Evolutionary conservation across 2,113 vertebrate genomes (phyloP).

Genomic region (Sphaerodactylus townsendi): DNA sequence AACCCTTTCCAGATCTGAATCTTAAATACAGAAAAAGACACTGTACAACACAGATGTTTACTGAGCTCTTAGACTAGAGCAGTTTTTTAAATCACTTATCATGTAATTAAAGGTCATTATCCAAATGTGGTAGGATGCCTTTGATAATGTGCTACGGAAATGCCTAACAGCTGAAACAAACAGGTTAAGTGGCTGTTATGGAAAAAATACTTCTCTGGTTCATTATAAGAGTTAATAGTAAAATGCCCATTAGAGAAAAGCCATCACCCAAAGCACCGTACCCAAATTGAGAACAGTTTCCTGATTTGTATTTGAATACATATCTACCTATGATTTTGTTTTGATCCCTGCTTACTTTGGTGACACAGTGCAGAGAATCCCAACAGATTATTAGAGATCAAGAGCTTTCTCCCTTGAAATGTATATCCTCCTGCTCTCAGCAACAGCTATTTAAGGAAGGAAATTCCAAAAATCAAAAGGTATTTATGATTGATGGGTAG

Average conservation of each 20-base stretch:
- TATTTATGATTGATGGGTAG: not conserved
- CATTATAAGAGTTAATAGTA: not conserved
- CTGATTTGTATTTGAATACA: no score
- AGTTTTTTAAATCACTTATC: not conserved
- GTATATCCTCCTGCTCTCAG: no score
- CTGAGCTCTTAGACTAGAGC: not conserved
- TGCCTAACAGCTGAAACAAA: not conserved
- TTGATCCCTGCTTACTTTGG: not conserved
- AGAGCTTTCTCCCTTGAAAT: no score
- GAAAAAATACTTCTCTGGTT: not conserved
- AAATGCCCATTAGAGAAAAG: no score
- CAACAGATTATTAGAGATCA: not conserved
- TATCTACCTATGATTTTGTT: no score
- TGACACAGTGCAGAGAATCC: not conserved
- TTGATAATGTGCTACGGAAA: not conserved
- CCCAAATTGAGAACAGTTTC: no score
- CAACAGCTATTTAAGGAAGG: not conserved
- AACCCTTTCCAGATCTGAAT: no score
- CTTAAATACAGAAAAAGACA: no score
- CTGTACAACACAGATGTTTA: not conserved
- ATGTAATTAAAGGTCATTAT: not conserved
- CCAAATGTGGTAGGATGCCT: not conserved
- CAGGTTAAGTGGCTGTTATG: not conserved
- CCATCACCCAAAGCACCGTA: no score
- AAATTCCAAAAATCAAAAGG: not conserved